Conservation (phyloP, 35 echinoderm and acorn worm genomes). For the Apostichopus californicus region DNA sequence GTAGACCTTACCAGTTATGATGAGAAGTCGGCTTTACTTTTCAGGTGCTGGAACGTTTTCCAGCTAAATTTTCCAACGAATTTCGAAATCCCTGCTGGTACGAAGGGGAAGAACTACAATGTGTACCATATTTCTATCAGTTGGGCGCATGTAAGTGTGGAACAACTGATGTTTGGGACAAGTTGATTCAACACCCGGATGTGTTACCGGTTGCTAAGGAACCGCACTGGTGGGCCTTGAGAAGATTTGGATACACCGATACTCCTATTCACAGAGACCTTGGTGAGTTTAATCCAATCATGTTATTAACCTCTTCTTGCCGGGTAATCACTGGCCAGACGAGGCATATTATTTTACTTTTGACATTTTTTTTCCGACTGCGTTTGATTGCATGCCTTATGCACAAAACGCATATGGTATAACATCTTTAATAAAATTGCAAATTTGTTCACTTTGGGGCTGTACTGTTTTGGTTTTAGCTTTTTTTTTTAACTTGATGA, state of each 20-base stretch:
- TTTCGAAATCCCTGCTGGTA: slow-evolving; percentile 68
- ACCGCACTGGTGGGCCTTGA: slow-evolving; percentile 71
- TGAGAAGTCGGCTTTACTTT: no score
- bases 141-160: slow-evolving; percentile 68
- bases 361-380: no score
- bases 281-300: not conserved
- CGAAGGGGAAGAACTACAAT: not conserved
- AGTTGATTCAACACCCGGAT: slow-evolving; percentile 55
- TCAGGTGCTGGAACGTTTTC: slow-evolving; percentile 44
- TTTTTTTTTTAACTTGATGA: no score
- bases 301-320: no score
- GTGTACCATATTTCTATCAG: slow-evolving; percentile 75
- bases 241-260: slow-evolving; percentile 49
- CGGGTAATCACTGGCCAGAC: no score
- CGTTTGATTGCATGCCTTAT: no score
- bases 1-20: no score
- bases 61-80: slow-evolving; percentile 22
- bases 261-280: slow-evolving; percentile 10
- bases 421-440: no score
- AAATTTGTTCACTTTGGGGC: no score
- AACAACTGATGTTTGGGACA: slow-evolving; percentile 68
- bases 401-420: no score
- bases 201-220: slow-evolving; percentile 58
- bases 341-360: no score
- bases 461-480: no score